Evolutionary conservation across 2,888 invertebrate species (phyloP), one percentile per base, ranked within the genome.

Genomic region (Megamerina dolium): DNA sequence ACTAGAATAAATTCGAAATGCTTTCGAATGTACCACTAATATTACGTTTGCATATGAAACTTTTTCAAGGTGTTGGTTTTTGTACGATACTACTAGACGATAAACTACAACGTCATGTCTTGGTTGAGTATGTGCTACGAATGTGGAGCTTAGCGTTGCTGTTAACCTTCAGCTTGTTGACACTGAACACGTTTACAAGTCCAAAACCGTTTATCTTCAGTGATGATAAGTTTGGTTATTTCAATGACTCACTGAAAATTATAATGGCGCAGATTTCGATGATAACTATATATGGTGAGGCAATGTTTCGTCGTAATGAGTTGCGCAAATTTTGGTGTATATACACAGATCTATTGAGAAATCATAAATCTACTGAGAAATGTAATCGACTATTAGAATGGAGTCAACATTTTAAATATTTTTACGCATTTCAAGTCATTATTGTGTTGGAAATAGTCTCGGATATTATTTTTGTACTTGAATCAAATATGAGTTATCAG

Each of bases 11-110:
- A n/a, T n/a, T n/a, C 26, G 21, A 18, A 37, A 37, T 37, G 37
- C 17, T 17, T 29, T 37, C 29, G 23, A 18, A 14, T 4, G 3
- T 39, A 27, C 31, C 43, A 12, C 23, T 17, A 6, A n/a, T 43
- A 13, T 19, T 66, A 33, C 51, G 52, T 29, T 48, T 38, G 29
- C 58, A 62, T 30, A 41, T 59, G 30, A 52, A 52, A 21, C 46
- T 64, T 18, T 65, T 61, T 50, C 64, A 62, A 43, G 9, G 58
- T 29, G 41, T 60, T 13, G 68, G 67, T 10, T 50, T 57, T 36
- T 61, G 57, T 36, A 56, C 57, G 3, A 30, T 60, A 17, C 45
- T 59, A 1, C 43, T 60, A 8, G 36, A 51, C 4, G 37, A 48
- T 2, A 51, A 52, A 9, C 13, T 8, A 2, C 13, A 38, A 18